Evolutionary conservation across 92 coral and sea anemone genomes (phyloP).

Genomic region (Porites divaricata): DNA sequence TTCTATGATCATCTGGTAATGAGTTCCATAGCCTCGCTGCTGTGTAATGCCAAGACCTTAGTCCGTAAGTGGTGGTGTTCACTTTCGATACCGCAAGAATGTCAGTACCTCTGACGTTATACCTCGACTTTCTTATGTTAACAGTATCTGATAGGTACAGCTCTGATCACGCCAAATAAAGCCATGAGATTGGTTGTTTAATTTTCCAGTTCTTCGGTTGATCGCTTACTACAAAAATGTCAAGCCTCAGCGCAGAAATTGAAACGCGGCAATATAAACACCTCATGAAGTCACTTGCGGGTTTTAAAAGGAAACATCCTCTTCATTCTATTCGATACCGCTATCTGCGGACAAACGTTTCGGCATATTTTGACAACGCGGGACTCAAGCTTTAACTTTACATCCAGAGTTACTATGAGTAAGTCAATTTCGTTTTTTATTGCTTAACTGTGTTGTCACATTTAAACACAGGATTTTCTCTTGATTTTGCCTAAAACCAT

Average conservation of each 20-base stretch:
- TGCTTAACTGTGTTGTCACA: slow-evolving; percentile 27
- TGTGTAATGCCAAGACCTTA: slow-evolving; percentile 12
- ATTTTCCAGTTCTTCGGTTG: too few species aligned
- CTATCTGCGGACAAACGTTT: too few species aligned
- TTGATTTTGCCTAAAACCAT: slow-evolving; percentile 30
- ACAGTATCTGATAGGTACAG: too few species aligned
- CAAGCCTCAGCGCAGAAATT: too few species aligned
- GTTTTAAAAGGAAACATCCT: too few species aligned
- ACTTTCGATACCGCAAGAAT: background rate
- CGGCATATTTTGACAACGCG: slow-evolving; percentile 3
- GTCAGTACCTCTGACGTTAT: background rate
- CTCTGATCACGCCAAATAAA: too few species aligned
- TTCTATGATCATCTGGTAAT: slow-evolving; percentile 4
- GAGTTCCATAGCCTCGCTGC: slow-evolving; percentile 11
- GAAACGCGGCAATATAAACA: too few species aligned
- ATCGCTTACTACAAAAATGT: too few species aligned
- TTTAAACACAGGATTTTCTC: slow-evolving; percentile 20
- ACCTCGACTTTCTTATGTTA: background rate
- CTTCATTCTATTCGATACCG: too few species aligned
- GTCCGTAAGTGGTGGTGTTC: slow-evolving; percentile 1
- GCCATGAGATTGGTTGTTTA: too few species aligned
- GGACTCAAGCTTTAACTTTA: background rate
- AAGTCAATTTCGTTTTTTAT: slow-evolving; percentile 23
- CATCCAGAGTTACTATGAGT: slow-evolving; percentile 9
- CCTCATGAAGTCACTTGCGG: too few species aligned